These are phyloP conservation scores for Urechis unicinctus DNA, from an alignment of 2,888 invertebrate species.

Conservation along the genomic window DNA sequence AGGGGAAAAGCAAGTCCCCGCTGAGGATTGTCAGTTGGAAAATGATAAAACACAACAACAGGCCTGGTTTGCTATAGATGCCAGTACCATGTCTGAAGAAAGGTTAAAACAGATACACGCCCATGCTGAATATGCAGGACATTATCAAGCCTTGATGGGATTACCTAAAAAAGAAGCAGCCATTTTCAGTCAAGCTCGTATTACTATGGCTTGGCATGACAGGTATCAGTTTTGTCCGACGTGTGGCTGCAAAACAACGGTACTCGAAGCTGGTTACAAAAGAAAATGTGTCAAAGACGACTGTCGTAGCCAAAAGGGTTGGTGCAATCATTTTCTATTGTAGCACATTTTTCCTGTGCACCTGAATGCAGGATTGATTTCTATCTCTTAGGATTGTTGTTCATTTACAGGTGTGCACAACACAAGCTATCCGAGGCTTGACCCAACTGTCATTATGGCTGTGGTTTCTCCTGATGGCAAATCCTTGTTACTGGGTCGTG, in stretches of 20 bases:
- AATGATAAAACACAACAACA: background rate
- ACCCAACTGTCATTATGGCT: conserved; percentile 53
- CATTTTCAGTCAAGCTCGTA: conserved; percentile 46
- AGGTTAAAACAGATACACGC: conserved; percentile 5
- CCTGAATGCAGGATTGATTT: too few species aligned
- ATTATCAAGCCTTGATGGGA: conserved; percentile 27
- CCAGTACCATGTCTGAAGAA: conserved; percentile 17
- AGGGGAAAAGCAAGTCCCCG: background rate
- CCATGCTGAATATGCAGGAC: background rate
- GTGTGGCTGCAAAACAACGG: conserved; percentile 43
- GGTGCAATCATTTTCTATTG: background rate
- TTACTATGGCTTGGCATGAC: conserved; percentile 50
- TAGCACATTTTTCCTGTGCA: too few species aligned
- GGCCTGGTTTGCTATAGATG: conserved; percentile 42
- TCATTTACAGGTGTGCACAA: conserved; percentile 37
- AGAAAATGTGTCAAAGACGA: conserved; percentile 32
- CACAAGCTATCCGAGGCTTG: conserved; percentile 47
- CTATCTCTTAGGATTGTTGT: background rate
- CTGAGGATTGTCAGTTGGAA: too few species aligned
- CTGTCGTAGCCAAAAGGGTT: conserved; percentile 42
- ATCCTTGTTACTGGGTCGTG: conserved; percentile 53
- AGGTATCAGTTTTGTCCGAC: conserved; percentile 51
- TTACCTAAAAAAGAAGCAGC: conserved; percentile 37
- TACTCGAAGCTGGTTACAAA: conserved; percentile 45
- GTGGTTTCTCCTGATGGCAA: conserved; percentile 50